Percentiles rank a stretch among this genome's conserved stretches.
Conservation (phyloP, 2,113 vertebrate species). For the Pollimyrus isidori region DNA sequence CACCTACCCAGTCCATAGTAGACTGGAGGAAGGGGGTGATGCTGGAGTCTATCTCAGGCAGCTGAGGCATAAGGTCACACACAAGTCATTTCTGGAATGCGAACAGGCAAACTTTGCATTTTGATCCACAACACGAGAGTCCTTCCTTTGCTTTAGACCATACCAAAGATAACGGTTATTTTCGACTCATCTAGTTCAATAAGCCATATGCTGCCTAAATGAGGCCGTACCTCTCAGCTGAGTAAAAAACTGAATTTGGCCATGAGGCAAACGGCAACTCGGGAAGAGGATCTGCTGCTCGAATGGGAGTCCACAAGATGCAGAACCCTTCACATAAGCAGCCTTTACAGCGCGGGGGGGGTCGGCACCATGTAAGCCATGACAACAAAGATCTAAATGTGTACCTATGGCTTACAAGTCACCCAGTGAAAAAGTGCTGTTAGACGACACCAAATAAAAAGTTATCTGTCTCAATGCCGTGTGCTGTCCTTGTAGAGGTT, state of each 20-base stretch:
- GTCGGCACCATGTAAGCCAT: not conserved
- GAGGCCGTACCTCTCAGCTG: not conserved
- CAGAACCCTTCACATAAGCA: not conserved
- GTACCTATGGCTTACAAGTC: not conserved
- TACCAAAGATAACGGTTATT: not conserved
- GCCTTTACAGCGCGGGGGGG: not conserved
- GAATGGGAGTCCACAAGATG: not conserved
- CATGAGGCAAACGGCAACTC: not conserved
- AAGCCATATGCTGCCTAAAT: not conserved
- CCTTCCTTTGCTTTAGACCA: not conserved
- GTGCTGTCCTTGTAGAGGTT: not conserved
- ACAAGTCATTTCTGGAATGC: not conserved
- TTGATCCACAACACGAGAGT: not conserved
- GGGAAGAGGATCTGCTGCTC: not conserved
- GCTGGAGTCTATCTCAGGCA: not conserved
- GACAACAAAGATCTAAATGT: not conserved
- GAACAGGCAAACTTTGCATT: not conserved
- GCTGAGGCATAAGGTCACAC: not conserved
- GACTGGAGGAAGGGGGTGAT: not conserved
- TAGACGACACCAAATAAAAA: not conserved
- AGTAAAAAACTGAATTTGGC: not conserved
- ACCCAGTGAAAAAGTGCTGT: not conserved
- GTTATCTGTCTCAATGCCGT: not conserved
- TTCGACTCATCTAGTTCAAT: not conserved
- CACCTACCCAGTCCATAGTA: not conserved